Evolutionary conservation across 2,888 invertebrate genomes (phyloP).

Genomic region (Cataglyphis rosenhaueri): DNA sequence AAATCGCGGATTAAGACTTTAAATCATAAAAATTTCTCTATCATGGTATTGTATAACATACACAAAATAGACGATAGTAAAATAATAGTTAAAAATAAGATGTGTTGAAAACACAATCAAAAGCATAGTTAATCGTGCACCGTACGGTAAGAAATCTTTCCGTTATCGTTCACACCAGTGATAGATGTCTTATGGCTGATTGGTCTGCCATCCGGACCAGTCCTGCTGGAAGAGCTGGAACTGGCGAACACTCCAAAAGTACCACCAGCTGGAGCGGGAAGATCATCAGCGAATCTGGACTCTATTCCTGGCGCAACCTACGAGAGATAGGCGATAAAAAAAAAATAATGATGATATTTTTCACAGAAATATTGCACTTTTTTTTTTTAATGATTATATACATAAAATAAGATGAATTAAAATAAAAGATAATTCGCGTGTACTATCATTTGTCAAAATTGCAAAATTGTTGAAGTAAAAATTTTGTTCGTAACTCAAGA

Average conservation of each 20-base stretch:
- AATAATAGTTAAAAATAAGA: background rate
- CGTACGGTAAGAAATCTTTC: slow-evolving; percentile 89
- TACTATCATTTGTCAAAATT: background rate
- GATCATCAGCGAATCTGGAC: slow-evolving; percentile 80
- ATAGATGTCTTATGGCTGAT: slow-evolving; percentile 87
- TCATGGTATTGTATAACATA: slow-evolving; percentile 2
- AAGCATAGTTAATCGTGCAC: slow-evolving; percentile 83
- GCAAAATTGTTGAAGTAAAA: background rate
- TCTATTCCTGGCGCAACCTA: slow-evolving; percentile 76
- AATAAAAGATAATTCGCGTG: background rate
- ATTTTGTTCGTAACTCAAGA: slow-evolving; percentile 3
- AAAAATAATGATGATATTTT: background rate
- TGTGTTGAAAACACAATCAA: background rate
- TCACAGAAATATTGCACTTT: background rate
- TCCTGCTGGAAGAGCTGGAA: slow-evolving; percentile 88
- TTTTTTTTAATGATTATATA: background rate
- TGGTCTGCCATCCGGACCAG: slow-evolving; percentile 87
- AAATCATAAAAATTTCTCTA: slow-evolving; percentile 25
- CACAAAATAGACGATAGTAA: background rate
- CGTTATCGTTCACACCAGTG: slow-evolving; percentile 91
- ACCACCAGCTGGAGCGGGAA: slow-evolving; percentile 80
- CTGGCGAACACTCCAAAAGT: slow-evolving; percentile 88
- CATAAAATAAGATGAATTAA: slow-evolving; percentile 5
- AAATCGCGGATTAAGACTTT: background rate
- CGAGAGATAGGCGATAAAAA: slow-evolving; percentile 10